Conservation (phyloP, 2,888 invertebrate genomes). For the Drosophila nr. fundita region DNA sequence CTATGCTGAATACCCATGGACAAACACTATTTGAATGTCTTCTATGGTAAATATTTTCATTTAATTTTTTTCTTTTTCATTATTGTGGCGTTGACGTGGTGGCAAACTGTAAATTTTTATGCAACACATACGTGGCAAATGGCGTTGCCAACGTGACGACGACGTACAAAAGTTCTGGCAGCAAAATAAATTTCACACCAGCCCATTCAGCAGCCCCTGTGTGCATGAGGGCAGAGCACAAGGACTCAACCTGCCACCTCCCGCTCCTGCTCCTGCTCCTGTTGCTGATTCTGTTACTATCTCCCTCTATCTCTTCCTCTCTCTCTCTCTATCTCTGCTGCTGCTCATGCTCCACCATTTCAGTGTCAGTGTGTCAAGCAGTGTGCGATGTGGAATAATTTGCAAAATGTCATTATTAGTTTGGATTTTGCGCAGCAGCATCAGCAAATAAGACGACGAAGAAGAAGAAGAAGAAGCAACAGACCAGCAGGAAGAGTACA, state of each 20-base stretch:
- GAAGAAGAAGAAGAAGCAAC: constrained; percentile 7
- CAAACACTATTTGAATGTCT: constrained; percentile 25
- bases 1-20: constrained; percentile 1
- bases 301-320: background rate
- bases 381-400: constrained; percentile 80
- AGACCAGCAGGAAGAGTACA: background rate
- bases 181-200: constrained; percentile 71
- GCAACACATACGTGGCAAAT: constrained; percentile 62
- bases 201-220: constrained; percentile 5
- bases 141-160: constrained; percentile 63
- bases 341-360: constrained; percentile 33
- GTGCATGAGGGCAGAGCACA: constrained; percentile 1
- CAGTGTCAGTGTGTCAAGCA: constrained; percentile 81
- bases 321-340: constrained; percentile 5
- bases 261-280: constrained; percentile 16
- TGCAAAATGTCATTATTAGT: constrained; percentile 81
- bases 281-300: background rate
- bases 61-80: constrained; percentile 20
- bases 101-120: constrained; percentile 64
- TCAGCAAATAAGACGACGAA: constrained; percentile 12
- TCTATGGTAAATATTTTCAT: constrained; percentile 39
- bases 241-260: constrained; percentile 18
- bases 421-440: constrained; percentile 75
- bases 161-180: constrained; percentile 49
- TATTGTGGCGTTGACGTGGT: constrained; percentile 31